Conservation (phyloP, 2,888 invertebrate genomes). For the Philereme transversata region DNA sequence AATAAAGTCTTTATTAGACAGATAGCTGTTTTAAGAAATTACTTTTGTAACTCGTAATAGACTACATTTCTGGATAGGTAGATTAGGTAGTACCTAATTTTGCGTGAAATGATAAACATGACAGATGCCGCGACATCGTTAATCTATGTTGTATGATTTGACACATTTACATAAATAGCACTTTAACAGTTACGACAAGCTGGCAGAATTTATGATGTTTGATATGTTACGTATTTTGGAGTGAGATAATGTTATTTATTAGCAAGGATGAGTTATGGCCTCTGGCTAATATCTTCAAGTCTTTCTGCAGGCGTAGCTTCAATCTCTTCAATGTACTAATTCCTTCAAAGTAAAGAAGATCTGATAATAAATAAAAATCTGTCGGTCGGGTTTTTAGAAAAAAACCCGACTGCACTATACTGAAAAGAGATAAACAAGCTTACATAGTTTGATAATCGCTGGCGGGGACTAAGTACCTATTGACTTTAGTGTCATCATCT, state of each 20-base stretch:
- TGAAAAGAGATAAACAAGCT: no score
- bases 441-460: no score
- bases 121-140: constrained; percentile 54
- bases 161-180: constrained; percentile 61
- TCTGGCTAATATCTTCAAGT: constrained; percentile 1
- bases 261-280: constrained; percentile 36
- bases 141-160: constrained; percentile 59
- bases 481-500: no score
- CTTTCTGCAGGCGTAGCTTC: no score
- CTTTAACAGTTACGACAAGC: constrained; percentile 51
- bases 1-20: no score
- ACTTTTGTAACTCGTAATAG: constrained; percentile 4
- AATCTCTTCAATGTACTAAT: no score
- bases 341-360: no score
- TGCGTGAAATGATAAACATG: constrained; percentile 31
- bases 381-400: no score
- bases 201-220: constrained; percentile 43
- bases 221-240: constrained; percentile 44
- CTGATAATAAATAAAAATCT: no score
- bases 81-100: constrained; percentile 19
- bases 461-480: no score
- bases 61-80: constrained; percentile 17
- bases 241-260: constrained; percentile 42
- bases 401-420: no score
- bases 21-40: not conserved